Evolutionary conservation across 2,888 invertebrate species (phyloP), one percentile per base, ranked within the genome.

Genomic region (Amaurobius ferox): DNA sequence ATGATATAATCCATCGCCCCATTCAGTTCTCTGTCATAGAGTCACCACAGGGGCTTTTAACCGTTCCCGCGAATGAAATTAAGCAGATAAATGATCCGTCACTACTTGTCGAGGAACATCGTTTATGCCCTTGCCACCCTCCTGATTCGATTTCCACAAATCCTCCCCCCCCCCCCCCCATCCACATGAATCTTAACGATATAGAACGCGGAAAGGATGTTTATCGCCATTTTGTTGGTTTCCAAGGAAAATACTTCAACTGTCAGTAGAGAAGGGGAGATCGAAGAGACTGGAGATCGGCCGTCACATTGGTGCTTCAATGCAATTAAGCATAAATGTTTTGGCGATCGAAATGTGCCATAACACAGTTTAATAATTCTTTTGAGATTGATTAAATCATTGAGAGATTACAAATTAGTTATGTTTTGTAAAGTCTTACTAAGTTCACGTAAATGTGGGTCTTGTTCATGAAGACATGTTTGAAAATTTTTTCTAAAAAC

Each of bases 1-100:
- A 55, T 55, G 55, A 55, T 11, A 55, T 23, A 55, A 55, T 55
- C 2, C 16, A 55, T 55, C 11, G 5, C 55, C 44, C 55, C 55
- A 55, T 6, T 55, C 23, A n/a, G 16, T 19, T 16, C 55, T 55
- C 23, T 55, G 55, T 55, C 55, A 55, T 55, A 55, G 23, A 55
- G 19, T 23, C 23, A 55, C 55, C 55, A 23, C 55, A 55, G 55
- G 23, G 23, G 55, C 55, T 55, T 55, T 55, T 55, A 55, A 55
- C 55, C 23, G 23, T 55, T 55, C 55, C 55, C 55, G 55, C 23
- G 55, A 23, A 55, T 55, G 19, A 19, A 55, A 55, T 55, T 55
- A 55, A 55, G 55, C 23, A 55, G 55, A 55, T 55, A 55, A 55
- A 55, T 55, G 55, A 55, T 55, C 55, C 23, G 23, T 55, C 55